Percentiles rank a stretch among this genome's conserved stretches.
Evolutionary conservation across 2,113 vertebrate genomes (phyloP).

Genomic region (Zapornia atra): DNA sequence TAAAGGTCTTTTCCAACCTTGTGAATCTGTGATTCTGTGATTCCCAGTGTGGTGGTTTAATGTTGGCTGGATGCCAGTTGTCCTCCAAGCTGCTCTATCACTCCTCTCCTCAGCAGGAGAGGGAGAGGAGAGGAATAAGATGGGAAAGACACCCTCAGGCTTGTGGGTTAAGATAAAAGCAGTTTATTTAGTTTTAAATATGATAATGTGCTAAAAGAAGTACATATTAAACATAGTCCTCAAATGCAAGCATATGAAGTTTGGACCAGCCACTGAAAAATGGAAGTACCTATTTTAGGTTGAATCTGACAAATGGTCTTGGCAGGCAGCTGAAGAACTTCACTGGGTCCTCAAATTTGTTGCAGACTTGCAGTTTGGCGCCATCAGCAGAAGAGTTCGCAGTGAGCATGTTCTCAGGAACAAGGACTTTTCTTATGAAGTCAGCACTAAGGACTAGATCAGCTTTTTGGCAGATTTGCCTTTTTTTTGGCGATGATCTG

Average conservation of each 20-base stretch:
- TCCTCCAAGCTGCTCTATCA: too few relatives aligned
- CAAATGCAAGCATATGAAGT: not conserved
- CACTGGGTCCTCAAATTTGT: not conserved
- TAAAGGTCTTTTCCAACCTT: too few relatives aligned
- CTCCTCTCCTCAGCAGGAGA: too few relatives aligned
- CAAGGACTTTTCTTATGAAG: accelerated
- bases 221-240: not conserved
- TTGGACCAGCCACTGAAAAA: not conserved
- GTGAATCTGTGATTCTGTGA: too few relatives aligned
- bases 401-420: not conserved
- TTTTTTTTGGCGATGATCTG: not conserved
- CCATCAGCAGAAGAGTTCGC: not conserved
- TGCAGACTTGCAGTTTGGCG: not conserved
- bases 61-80: too few relatives aligned
- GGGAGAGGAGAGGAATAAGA: too few relatives aligned
- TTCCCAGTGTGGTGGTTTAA: not conserved
- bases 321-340: not conserved
- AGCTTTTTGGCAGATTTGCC: not conserved
- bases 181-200: too few relatives aligned
- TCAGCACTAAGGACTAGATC: not conserved
- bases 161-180: too few relatives aligned
- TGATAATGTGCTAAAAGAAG: too few relatives aligned
- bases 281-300: not conserved
- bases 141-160: too few relatives aligned
- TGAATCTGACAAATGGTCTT: not conserved